phyloP scores from a whole-genome alignment of 2,888 invertebrate species.

The Neelides folsomi region DNA sequence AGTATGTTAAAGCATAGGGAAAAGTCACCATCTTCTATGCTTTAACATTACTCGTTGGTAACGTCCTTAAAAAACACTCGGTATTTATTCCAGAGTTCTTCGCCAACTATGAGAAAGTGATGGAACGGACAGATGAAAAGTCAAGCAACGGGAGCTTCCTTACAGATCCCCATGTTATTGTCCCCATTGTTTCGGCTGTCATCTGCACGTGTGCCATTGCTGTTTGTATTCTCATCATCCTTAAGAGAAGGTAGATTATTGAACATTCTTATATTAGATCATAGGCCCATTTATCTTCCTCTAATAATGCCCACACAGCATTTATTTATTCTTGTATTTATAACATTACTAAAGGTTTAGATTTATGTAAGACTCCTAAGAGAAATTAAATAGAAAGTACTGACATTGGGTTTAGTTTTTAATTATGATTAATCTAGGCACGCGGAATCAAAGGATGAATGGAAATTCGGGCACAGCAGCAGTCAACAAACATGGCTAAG shows the following conservation, averaged over 20 bases:
- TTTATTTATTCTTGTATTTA: no score
- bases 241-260: slow-evolving; percentile 36
- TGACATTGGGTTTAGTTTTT: background rate
- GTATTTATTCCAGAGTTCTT: slow-evolving; percentile 25
- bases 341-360: no score
- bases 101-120: slow-evolving; percentile 23
- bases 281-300: no score
- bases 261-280: background rate
- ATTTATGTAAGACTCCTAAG: no score
- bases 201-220: slow-evolving; percentile 40
- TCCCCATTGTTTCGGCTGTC: slow-evolving; percentile 41
- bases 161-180: slow-evolving; percentile 40
- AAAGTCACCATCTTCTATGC: no score
- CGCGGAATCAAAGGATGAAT: slow-evolving; percentile 13
- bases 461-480: slow-evolving; percentile 19
- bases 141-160: slow-evolving; percentile 34
- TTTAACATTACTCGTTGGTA: no score
- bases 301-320: no score
- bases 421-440: background rate
- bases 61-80: no score
- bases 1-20: no score
- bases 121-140: slow-evolving; percentile 13
- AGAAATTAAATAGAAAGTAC: background rate
- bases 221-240: slow-evolving; percentile 40
- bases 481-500: slow-evolving; percentile 28